These are phyloP conservation scores for Nesoenas mayeri DNA, from an alignment of 2,113 vertebrate species.

Conservation along the genomic window DNA sequence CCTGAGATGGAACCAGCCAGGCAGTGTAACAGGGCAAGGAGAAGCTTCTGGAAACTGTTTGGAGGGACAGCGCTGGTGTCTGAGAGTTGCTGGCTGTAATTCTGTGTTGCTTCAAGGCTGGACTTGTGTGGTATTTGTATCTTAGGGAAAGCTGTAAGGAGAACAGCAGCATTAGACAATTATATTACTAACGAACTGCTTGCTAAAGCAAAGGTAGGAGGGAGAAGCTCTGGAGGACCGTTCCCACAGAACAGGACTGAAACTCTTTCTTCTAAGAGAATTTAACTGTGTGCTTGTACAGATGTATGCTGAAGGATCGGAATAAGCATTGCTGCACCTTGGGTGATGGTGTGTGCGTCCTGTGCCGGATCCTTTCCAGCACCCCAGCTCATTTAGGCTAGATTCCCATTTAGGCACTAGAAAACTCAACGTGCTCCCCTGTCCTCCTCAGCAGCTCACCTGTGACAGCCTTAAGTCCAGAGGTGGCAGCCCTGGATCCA, in stretches of 20 bases:
- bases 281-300: background rate
- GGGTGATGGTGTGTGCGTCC: background rate
- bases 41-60: background rate
- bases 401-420: background rate
- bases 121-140: background rate
- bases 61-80: rapidly evolving
- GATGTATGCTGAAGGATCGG: background rate
- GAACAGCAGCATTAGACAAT: background rate
- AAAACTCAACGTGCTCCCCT: background rate
- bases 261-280: background rate
- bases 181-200: background rate
- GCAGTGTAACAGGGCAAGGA: background rate
- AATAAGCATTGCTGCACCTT: background rate
- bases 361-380: background rate
- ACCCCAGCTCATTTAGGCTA: background rate
- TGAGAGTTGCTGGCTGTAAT: background rate
- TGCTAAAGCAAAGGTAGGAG: background rate
- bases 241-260: rapidly evolving
- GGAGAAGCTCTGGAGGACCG: background rate
- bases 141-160: background rate
- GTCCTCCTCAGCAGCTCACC: background rate
- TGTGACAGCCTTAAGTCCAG: background rate
- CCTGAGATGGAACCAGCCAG: background rate
- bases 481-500: background rate
- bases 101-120: background rate